Percentiles rank a stretch among this genome's conserved stretches.
phyloP scores from a whole-genome alignment of 2,113 vertebrate genomes.

The Hydrochoerus hydrochaeris region DNA sequence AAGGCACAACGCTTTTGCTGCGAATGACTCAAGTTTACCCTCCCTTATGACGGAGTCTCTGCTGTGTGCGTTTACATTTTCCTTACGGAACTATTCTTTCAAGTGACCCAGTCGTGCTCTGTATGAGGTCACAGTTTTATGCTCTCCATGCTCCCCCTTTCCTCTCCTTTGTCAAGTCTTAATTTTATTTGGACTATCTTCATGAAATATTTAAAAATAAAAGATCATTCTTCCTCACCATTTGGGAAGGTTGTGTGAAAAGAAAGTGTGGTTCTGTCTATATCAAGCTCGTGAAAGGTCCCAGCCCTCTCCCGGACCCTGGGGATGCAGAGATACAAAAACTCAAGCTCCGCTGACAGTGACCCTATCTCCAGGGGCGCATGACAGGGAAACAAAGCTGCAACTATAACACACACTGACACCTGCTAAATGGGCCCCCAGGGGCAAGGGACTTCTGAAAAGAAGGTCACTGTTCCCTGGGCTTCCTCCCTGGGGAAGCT shows the following conservation, averaged over 20 bases:
- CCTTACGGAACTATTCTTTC: conserved; percentile 37
- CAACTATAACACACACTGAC: background rate
- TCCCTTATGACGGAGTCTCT: background rate
- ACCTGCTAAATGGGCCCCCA: background rate
- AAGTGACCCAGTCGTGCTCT: background rate
- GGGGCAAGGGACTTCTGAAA: background rate
- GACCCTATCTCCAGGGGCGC: background rate
- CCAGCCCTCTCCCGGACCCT: accelerated
- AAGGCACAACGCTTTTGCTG: background rate
- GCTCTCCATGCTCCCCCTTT: accelerated
- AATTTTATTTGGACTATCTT: conserved; percentile 27
- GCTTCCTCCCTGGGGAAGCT: background rate
- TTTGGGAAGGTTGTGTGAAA: accelerated
- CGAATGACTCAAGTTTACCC: background rate
- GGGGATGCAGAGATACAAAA: accelerated
- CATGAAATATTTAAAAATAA: conserved; percentile 76
- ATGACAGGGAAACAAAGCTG: background rate
- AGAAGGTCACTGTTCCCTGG: background rate
- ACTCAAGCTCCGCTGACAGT: background rate
- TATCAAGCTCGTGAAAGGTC: too few relatives aligned
- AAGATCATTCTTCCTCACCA: background rate
- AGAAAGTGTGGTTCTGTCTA: too few relatives aligned
- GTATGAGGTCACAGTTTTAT: background rate
- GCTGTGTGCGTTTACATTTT: background rate
- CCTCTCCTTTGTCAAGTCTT: background rate